Evolutionary conservation across 1,140 invertebrate species (phyloP).

Genomic region (Augochlora pura): DNA sequence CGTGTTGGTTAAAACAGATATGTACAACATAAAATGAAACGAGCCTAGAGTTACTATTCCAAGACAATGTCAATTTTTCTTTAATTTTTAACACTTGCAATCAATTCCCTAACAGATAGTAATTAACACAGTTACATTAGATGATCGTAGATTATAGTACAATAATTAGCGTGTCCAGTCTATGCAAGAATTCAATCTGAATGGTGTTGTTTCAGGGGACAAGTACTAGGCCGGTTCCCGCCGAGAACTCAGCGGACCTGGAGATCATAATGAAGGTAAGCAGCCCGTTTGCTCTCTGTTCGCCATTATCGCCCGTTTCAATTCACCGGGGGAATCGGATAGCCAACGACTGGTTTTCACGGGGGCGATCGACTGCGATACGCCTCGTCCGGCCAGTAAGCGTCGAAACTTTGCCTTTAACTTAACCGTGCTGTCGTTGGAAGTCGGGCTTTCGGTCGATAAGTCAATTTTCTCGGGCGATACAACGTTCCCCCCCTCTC

Average conservation of each 20-base stretch:
- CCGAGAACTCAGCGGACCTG: slow-evolving; percentile 68
- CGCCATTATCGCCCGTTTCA: neutral
- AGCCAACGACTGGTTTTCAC: neutral
- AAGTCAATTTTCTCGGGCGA: slow-evolving; percentile 59
- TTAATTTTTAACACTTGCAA: too few relatives aligned
- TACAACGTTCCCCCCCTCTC: slow-evolving; percentile 39
- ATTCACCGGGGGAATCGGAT: neutral
- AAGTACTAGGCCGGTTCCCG: slow-evolving; percentile 56
- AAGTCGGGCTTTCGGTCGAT: slow-evolving; percentile 39
- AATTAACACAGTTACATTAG: too few relatives aligned
- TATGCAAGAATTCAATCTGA: neutral
- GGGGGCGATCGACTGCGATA: too few relatives aligned
- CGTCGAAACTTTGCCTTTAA: slow-evolving; percentile 13
- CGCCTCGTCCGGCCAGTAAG: neutral
- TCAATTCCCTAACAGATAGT: too few relatives aligned
- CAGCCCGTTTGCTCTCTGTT: neutral
- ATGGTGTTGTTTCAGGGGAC: slow-evolving; percentile 61
- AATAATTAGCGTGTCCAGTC: too few relatives aligned
- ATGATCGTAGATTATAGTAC: too few relatives aligned
- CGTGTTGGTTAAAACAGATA: too few relatives aligned
- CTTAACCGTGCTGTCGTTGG: slow-evolving; percentile 10
- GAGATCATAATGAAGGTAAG: slow-evolving; percentile 75
- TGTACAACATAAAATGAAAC: too few relatives aligned
- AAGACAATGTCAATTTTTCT: too few relatives aligned
- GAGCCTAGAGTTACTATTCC: too few relatives aligned